Base-by-base conservation (phyloP, 2,888 invertebrate genomes). In the Andrena flavipes region DNA sequence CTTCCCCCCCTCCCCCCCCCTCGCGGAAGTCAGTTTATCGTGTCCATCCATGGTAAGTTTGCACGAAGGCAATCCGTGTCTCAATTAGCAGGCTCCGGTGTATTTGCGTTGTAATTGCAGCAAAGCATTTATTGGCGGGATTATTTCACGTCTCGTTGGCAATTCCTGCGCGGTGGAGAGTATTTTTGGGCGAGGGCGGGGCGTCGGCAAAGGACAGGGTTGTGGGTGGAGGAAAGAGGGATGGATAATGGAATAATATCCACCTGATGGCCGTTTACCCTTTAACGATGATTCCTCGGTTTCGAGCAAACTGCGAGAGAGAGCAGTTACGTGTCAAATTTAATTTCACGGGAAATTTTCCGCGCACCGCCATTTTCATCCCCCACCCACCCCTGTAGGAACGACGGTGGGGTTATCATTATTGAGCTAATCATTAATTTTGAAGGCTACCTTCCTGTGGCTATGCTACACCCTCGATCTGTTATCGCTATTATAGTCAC, bases 271-370 rank as follows among this genome's bases (percentile, higher is more conserved):
- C 81, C 89, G 84, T 90, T 89, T 86, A 89, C 87, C 87, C 90
- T 88, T 89, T 88, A 89, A 87, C 87, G 89, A 87, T 90, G 88
- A 88, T 88, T 84, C 81, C 87, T 77, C 82, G 87, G 82, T 78
- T 89, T 83, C 76, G 75, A 81, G 84, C 71, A 72, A 69, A 80
- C 79, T 80, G 75, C 69, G 68, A 67, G 77, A 78, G 74, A 84
- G 85, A 85, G 74, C 83, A 80, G 87, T 89, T 88, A 85, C 84
- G 77, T 85, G 89, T 89, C 87, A 88, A 88, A 86, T 90, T 89
- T 88, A 86, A 88, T 89, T 89, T 87, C 71, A 71, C 68, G 71
- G 49, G 86, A 88, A 89, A 86, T 85, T 84, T 78, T 84, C 87
- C 82, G 68, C 78, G 72, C 67, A 69, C 72, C 74, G 26, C 54